phyloP scores from a whole-genome alignment of 2,888 invertebrate species.

The Palloptera scutellata region DNA sequence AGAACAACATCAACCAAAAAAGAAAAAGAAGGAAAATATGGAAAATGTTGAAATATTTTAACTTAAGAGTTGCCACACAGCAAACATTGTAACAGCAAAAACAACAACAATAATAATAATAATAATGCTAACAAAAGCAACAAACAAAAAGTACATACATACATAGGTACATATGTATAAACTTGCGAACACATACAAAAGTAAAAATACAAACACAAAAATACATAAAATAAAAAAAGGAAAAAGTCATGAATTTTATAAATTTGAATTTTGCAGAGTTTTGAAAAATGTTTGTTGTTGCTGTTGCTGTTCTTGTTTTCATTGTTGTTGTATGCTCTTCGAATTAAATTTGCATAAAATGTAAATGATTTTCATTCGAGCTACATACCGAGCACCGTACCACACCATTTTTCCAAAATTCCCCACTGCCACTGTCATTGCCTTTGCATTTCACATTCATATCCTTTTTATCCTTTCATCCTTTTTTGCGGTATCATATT shows the following conservation, averaged over 20 bases:
- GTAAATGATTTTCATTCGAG: constrained; percentile 53
- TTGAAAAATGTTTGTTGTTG: constrained; percentile 46
- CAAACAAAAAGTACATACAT: constrained; percentile 26
- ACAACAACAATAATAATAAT: constrained; percentile 12
- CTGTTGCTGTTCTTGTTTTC: no score
- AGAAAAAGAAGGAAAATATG: no score
- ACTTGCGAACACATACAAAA: constrained; percentile 34
- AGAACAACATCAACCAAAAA: neutral
- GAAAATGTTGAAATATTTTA: constrained; percentile 31
- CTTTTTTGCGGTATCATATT: constrained; percentile 59
- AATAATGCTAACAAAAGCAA: constrained; percentile 17
- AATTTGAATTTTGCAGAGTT: constrained; percentile 33
- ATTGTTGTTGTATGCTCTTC: constrained; percentile 45
- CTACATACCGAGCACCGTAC: constrained; percentile 3
- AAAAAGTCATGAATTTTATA: constrained; percentile 38
- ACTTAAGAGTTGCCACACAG: constrained; percentile 29
- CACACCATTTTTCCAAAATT: neutral
- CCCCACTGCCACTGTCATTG: constrained; percentile 6
- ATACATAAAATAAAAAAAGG: neutral
- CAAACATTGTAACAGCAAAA: constrained; percentile 16
- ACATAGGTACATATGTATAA: constrained; percentile 35
- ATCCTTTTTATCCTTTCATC: constrained; percentile 17
- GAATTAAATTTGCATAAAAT: constrained; percentile 59
- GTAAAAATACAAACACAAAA: constrained; percentile 10
- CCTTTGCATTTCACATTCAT: constrained; percentile 11